Conservation (phyloP, 2,113 vertebrate genomes). For the Chauna torquata region DNA sequence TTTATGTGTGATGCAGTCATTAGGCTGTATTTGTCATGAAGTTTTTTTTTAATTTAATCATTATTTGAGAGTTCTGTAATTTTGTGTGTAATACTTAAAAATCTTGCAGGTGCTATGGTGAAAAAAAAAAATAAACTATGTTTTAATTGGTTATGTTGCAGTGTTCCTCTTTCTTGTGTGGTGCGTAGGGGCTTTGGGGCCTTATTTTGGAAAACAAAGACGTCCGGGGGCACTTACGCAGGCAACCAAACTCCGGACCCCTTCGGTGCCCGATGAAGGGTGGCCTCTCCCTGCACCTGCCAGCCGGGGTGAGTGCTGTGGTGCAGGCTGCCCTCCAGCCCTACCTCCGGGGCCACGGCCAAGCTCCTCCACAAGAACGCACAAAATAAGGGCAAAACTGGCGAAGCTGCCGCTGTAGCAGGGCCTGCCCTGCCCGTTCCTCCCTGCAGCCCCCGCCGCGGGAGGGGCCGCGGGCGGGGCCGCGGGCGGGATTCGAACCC, state of each 20-base stretch:
- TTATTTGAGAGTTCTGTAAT: neutral
- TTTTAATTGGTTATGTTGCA: neutral
- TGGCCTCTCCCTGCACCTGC: neutral
- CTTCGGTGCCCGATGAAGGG: accelerated
- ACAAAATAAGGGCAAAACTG: accelerated
- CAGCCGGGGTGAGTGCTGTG: accelerated
- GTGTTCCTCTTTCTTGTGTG: accelerated
- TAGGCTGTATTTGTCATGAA: neutral
- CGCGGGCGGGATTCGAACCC: neutral
- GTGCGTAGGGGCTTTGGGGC: neutral
- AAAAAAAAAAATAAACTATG: neutral
- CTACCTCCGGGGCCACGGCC: no score
- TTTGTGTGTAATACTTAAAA: neutral
- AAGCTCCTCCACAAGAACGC: no score
- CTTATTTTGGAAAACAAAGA: neutral
- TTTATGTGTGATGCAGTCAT: neutral
- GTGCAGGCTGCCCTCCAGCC: neutral
- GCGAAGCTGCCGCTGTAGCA: accelerated
- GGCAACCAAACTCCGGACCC: accelerated
- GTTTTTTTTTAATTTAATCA: conserved; percentile 42
- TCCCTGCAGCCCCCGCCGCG: accelerated
- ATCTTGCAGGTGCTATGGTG: neutral
- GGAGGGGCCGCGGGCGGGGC: accelerated
- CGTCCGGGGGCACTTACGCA: accelerated
- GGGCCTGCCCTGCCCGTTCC: accelerated